phyloP scores from a whole-genome alignment of 2,797 vertebrate species.

The Oophaga sylvatica region DNA sequence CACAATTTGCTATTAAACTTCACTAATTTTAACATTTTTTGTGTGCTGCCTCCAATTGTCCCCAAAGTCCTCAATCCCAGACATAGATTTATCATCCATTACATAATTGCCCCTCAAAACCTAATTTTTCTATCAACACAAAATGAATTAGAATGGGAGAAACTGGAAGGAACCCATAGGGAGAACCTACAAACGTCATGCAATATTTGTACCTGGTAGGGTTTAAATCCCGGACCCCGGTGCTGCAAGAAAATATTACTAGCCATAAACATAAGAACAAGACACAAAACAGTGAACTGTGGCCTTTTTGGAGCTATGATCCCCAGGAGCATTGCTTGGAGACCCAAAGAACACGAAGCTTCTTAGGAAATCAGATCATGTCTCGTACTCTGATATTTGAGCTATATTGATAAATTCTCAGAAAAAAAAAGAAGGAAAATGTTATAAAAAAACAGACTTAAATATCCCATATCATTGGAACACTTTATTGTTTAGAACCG shows the following conservation, averaged over 20 bases:
- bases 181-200: neutral
- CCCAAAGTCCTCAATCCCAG: too few relatives aligned
- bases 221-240: too few relatives aligned
- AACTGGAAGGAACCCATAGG: neutral
- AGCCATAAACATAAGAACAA: neutral
- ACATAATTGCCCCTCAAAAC: too few relatives aligned
- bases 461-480: neutral
- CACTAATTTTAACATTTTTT: too few relatives aligned
- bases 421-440: neutral
- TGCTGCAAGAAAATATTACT: neutral
- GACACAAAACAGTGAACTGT: neutral
- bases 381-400: neutral
- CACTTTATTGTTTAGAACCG: constrained; percentile 45
- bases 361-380: neutral
- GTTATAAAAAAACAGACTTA: constrained; percentile 1
- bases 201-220: neutral
- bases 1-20: too few relatives aligned
- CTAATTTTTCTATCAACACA: too few relatives aligned
- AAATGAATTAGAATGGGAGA: neutral
- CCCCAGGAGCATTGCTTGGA: neutral
- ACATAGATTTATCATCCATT: too few relatives aligned
- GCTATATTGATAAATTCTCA: neutral
- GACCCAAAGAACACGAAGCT: neutral
- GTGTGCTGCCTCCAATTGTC: too few relatives aligned
- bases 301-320: neutral